phyloP scores from a whole-genome alignment of 2,797 vertebrate genomes.

The Poecilia picta region DNA sequence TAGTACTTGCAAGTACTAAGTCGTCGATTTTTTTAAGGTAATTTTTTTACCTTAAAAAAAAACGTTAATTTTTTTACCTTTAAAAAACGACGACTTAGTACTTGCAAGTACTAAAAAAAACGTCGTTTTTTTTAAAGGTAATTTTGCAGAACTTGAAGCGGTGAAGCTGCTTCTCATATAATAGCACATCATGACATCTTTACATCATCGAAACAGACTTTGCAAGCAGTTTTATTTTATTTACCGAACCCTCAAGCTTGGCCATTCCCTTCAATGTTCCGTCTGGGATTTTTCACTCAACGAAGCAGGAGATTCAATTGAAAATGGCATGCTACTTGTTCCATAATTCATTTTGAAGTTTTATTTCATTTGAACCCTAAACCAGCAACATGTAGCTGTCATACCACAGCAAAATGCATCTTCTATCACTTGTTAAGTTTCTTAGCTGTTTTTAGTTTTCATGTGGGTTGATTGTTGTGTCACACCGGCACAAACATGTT shows the following conservation, averaged over 20 bases:
- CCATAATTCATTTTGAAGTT: neutral
- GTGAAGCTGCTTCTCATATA: neutral
- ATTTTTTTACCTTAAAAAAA: no score
- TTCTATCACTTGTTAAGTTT: neutral
- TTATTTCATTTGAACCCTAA: neutral
- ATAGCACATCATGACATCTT: neutral
- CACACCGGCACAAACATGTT: slow-evolving; percentile 17
- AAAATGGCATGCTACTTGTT: neutral
- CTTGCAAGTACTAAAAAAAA: no score
- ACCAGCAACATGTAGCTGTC: neutral
- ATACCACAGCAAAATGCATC: neutral
- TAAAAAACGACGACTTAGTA: no score
- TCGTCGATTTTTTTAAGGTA: neutral
- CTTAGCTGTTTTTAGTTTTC: neutral
- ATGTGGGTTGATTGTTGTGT: neutral
- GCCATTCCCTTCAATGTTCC: no score
- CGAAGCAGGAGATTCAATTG: neutral
- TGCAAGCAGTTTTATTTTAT: neutral
- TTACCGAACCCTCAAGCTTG: neutral
- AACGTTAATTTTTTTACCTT: no score
- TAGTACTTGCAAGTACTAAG: neutral
- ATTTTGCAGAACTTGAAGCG: neutral
- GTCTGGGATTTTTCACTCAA: neutral
- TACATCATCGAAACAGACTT: neutral
- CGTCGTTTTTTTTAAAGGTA: neutral